Evolutionary conservation across 2,797 vertebrate species (phyloP), one percentile per base, ranked within the genome.

Genomic region (Hemitrygon akajei): DNA sequence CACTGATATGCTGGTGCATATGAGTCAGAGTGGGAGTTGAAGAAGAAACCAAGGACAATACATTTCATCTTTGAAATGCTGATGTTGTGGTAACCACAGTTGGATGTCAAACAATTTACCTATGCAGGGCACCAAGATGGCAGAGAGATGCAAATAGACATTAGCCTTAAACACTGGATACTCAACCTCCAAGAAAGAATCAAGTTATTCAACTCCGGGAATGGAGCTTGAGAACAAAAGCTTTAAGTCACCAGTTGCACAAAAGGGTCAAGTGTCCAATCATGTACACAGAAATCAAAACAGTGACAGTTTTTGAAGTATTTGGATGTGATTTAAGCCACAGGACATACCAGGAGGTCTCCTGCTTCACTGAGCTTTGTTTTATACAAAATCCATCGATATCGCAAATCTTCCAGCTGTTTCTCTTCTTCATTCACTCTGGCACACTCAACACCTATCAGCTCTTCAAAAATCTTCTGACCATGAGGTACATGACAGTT

Each of bases 381-480:
- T 95, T 99, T 99, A 96, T 99, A 98, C 0, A 99, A 97, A 97
- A 98, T 98, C 98, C 98, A 99, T 47, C 27, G 97, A 95, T 98
- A 99, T 18, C 98, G 97, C 34, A 99, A 95, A 0, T 98, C 98
- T 94, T 99, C 98, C 94, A 97, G 94, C 20, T 87, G 93, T 58
- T 95, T 91, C 16, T 97, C 96, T 0, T 96, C 96, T 0, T 94
- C 94, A 56, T 93, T 92, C 71, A 94, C 94, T 94, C 94, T 2
- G 94, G 95, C 94, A 93, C 95, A 95, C 58, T 93, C 73, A 27
- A 95, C 94, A 25, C 0, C 94, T 80, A 97, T 95, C 93, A 98
- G 96, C 58, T 96, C 94, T 94, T 98, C 97, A 71, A 98, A 97
- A 58, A 94, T 96, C 60, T 0, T 94, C 95, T 99, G 98, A 82